These are phyloP conservation scores for Agonopterix heracliana DNA, from an alignment of 2,888 invertebrate genomes.

Conservation along the genomic window DNA sequence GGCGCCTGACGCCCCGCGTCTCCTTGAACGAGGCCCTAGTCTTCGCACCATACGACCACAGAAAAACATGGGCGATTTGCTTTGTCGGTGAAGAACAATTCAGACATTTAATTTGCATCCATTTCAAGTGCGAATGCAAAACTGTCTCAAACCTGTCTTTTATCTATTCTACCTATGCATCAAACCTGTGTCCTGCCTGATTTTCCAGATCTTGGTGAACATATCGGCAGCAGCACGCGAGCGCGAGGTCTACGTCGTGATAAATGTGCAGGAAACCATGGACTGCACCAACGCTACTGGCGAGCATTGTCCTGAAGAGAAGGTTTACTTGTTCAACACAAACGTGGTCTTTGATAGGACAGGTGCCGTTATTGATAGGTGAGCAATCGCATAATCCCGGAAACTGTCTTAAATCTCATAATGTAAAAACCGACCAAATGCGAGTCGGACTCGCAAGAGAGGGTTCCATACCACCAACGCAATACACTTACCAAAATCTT, in stretches of 20 bases:
- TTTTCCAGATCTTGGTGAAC: conserved; percentile 65
- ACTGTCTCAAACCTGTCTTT: neutral
- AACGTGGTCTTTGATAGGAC: conserved; percentile 85
- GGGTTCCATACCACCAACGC: too few species aligned
- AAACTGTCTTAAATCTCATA: conserved; percentile 13
- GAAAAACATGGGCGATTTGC: too few species aligned
- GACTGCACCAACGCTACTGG: conserved; percentile 61
- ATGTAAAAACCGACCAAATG: too few species aligned
- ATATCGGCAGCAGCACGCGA: conserved; percentile 78
- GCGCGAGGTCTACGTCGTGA: conserved; percentile 79
- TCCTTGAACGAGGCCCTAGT: too few species aligned
- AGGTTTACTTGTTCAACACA: conserved; percentile 80
- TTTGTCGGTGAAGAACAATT: too few species aligned
- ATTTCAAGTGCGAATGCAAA: too few species aligned
- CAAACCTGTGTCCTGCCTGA: conserved; percentile 34
- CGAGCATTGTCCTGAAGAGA: conserved; percentile 68
- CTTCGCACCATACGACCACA: too few species aligned
- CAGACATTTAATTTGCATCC: too few species aligned
- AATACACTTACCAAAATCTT: too few species aligned
- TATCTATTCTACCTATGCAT: neutral
- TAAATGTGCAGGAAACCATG: conserved; percentile 81
- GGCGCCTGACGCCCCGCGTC: too few species aligned
- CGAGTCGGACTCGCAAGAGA: conserved; percentile 20
- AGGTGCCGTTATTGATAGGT: conserved; percentile 83
- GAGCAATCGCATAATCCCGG: neutral